Evolutionary conservation across 2,113 vertebrate genomes (phyloP), one percentile per base, ranked within the genome.

Genomic region (Nothobranchius furzeri): DNA sequence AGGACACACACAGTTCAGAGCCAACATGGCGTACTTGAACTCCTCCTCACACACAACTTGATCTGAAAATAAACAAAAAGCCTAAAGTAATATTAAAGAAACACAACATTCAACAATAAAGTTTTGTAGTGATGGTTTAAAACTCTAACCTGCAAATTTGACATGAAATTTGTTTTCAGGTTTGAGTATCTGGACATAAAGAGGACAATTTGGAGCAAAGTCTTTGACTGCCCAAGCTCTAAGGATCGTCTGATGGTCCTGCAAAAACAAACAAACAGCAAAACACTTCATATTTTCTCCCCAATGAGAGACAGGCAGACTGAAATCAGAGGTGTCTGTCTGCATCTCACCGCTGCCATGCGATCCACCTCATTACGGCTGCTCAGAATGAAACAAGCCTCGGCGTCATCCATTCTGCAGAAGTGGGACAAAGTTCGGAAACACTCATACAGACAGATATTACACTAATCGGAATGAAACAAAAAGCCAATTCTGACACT

Each of bases 1-100:
- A 42, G 97, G 96, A 71, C 96, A 98, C 81, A 98, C 93, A 60
- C 96, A 98, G 81, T 98, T 98, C 75, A 98, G 92, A 84, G 97
- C 97, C 90, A 98, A 85, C 96, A 99, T 96, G 76, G 96, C 96
- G 12, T 98, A 98, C 74, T 99, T 99, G 89, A 98, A 98, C 85
- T 99, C 97, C 76, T 99, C 97, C 91, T 99, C 97, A 89, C 97
- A 99, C 60, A 99, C 97, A 70, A 98, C 96, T n/a, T 99, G 97
- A 92, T 99, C 97, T 99, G 90, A 73, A 92, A 81, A 63, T 20
- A 13, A 62, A 42, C 7, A 48, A 15, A 1, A 56, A 45, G 30
- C 30, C 30, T 30, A 30, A 30, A 30, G 20, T 17, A 40, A 40
- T 11, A 40, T 17, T 11, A 45, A 12, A 45, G 9, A 45, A 40